Base-by-base conservation (phyloP, 2,888 invertebrate species). In the Xylota segnis region DNA sequence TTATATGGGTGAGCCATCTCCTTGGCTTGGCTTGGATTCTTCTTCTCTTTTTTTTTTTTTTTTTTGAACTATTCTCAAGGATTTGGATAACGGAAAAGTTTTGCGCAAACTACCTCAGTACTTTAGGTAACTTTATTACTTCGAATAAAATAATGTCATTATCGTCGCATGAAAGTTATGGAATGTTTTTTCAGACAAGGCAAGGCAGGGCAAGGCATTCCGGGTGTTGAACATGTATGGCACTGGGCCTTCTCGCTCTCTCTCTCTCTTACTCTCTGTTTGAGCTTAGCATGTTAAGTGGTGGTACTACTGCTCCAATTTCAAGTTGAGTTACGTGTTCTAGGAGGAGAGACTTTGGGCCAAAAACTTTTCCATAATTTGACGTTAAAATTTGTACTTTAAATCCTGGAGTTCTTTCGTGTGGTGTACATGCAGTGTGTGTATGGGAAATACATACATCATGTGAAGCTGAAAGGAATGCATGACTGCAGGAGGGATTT, bases 91-190 rank as follows among this genome's bases (percentile, higher is more conserved):
- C 10, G 70, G 50, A 72, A 40, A 83, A 83, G 54, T 83, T 83
- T 79, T 52, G 43, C 29, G 32, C 79, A 79, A 75, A 79, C 78
- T 79, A 83, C 74, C 74, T 65, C 74, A 65, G 72, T 83, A 74
- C 83, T 74, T 74, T 68, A 50, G 68, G 74, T 56, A 83, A 83
- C 74, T 83, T 79, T 83, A 83, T 83, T 79, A 79, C 83, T 79
- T 78, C 74, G 63, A 79, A 79, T 65, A 79, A 83, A 63, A 79
- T 79, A 79, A 83, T 70, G 79, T 74, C 79, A 78, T 79, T 83
- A 83, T 83, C 79, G 83, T 83, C 74, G 68, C 52, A 83, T 72
- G 56, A 74, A 74, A 79, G 74, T 83, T 83, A 83, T 79, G 79
- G 47, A 83, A 83, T 83, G 74, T 56, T 77, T 70, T 50, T 40